Percentiles rank a stretch among this genome's conserved stretches.
Conservation (phyloP, 2,888 invertebrate species). For the Pterostichus niger region DNA sequence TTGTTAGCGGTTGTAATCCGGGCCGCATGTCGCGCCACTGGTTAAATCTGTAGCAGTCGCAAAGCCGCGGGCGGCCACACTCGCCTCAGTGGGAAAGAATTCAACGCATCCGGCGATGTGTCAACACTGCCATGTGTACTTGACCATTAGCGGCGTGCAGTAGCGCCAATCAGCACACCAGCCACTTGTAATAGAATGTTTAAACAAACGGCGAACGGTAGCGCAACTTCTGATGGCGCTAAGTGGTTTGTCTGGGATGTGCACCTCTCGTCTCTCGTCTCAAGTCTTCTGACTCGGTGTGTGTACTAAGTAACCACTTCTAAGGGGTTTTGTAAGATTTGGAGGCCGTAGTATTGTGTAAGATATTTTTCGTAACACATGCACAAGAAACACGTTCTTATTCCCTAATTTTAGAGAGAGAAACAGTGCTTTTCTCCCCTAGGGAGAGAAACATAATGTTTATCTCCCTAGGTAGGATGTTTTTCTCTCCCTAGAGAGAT, state of each 20-base stretch:
- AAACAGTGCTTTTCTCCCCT: no score
- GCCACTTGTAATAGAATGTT: slow-evolving; percentile 60
- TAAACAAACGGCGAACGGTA: slow-evolving; percentile 58
- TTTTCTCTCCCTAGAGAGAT: no score
- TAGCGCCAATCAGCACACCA: slow-evolving; percentile 69
- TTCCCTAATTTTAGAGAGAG: no score
- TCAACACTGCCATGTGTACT: slow-evolving; percentile 66
- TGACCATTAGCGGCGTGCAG: slow-evolving; percentile 65
- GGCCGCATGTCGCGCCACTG: slow-evolving; percentile 22
- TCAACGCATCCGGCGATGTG: slow-evolving; percentile 66
- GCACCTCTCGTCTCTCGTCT: background rate
- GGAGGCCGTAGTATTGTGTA: no score
- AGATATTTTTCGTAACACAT: no score
- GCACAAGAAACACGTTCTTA: no score
- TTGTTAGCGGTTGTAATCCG: slow-evolving; percentile 14
- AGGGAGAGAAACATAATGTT: no score
- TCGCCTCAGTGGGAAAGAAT: slow-evolving; percentile 64
- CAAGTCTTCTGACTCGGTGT: background rate
- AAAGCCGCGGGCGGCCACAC: slow-evolving; percentile 40
- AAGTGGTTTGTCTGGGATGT: slow-evolving; percentile 52
- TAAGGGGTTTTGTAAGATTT: no score
- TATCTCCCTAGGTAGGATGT: no score
- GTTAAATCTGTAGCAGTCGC: slow-evolving; percentile 24
- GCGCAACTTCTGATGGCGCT: slow-evolving; percentile 45
- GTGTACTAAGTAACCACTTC: background rate